Evolutionary conservation across 1,140 invertebrate species (phyloP).

Genomic region (Centruroides sculpturatus): DNA sequence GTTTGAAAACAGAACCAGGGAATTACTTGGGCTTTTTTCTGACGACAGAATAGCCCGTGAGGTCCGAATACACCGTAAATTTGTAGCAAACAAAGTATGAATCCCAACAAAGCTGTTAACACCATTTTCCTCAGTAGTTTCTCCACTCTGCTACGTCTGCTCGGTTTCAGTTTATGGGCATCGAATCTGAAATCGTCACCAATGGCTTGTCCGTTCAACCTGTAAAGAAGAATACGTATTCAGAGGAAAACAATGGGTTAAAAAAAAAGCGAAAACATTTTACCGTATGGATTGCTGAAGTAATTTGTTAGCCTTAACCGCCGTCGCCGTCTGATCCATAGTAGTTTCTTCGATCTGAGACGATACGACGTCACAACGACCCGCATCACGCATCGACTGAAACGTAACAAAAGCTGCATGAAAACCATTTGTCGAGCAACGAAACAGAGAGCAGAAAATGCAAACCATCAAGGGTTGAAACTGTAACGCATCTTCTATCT

Average conservation of each 20-base stretch:
- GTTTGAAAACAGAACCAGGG: constrained; percentile 43
- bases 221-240: too few relatives aligned
- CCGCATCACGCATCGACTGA: too few relatives aligned
- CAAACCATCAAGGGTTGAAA: not conserved
- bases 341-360: too few relatives aligned
- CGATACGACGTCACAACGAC: too few relatives aligned
- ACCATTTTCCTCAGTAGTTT: constrained; percentile 37
- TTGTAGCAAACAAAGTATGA: constrained; percentile 36
- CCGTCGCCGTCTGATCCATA: too few relatives aligned
- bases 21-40: constrained; percentile 23
- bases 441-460: not conserved
- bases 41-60: constrained; percentile 26
- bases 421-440: not conserved
- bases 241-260: too few relatives aligned
- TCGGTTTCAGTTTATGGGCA: constrained; percentile 25
- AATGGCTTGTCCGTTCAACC: constrained; percentile 22
- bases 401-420: constrained; percentile 9
- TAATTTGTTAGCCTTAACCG: too few relatives aligned
- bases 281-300: too few relatives aligned
- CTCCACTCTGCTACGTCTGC: constrained; percentile 30
- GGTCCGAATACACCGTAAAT: constrained; percentile 36
- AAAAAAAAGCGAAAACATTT: too few relatives aligned
- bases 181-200: constrained; percentile 20
- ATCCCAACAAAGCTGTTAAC: constrained; percentile 36
- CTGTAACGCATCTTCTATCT: not conserved